Conservation (phyloP, 1,140 invertebrate genomes). For the Pogonomyrmex barbatus region DNA sequence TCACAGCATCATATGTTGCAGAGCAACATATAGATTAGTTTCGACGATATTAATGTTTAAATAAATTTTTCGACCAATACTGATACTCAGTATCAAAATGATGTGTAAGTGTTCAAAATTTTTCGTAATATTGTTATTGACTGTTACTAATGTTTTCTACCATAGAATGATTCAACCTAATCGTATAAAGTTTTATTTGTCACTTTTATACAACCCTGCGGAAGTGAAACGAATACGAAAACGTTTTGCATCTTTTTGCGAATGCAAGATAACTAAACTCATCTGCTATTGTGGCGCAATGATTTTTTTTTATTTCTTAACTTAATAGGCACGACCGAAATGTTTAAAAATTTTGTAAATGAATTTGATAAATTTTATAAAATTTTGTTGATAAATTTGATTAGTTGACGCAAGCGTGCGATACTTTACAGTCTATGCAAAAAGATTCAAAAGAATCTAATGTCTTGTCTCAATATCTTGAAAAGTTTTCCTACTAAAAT, state of each 20-base stretch:
- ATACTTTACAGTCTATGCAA: neutral
- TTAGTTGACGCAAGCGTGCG: neutral
- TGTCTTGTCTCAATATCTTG: neutral
- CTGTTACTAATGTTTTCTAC: neutral
- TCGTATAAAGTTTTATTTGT: neutral
- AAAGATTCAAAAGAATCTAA: neutral
- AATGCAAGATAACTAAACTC: neutral
- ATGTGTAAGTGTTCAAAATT: neutral
- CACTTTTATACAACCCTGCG: neutral
- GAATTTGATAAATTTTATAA: too few relatives aligned
- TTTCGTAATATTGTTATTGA: neutral
- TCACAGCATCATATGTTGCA: neutral
- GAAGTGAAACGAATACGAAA: neutral
- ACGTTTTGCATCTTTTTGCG: neutral
- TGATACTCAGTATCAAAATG: neutral
- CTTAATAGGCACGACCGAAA: slow-evolving; percentile 15
- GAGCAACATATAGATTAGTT: neutral
- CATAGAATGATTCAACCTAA: neutral
- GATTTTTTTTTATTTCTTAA: slow-evolving; percentile 1
- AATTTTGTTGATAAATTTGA: neutral
- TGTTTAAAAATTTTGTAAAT: neutral
- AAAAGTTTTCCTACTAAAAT: slow-evolving; percentile 7
- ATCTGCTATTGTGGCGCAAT: neutral
- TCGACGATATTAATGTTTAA: neutral
- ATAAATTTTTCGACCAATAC: slow-evolving; percentile 26